Base-by-base conservation (phyloP, 2,797 vertebrate genomes). In the Lemur catta region DNA sequence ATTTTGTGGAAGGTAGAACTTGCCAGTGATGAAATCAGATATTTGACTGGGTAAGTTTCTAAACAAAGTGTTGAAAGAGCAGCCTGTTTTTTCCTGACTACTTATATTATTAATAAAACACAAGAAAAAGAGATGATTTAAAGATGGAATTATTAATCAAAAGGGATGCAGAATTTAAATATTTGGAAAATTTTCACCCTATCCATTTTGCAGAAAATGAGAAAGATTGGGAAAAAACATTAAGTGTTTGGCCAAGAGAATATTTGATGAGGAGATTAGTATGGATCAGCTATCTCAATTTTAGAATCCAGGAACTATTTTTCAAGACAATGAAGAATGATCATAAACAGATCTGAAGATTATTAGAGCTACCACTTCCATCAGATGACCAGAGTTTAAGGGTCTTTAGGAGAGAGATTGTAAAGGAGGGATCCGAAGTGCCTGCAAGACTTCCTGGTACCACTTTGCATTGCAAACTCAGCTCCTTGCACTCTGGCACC, bases 401-500 rank as follows among this genome's bases (percentile, higher is more conserved):
- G 52, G 26, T 1, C 10, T 30, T 30, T 15, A 35, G 15, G n/a
- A 48, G 43, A 15, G 20, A 78, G 17, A 30, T 50, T 30, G 46
- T 15, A 61, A 38, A 75, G 43, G 10, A 63, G 24, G 2, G 24
- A 30, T 30, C 2, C 0, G 50, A 63, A 14, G 43, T 38, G 2
- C 17, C 57, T 35, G 8, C 2, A 48, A 24, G 20, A 63, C 46
- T 17, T 28, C 38, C 33, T 35, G 22, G 15, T 20, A 10, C 4
- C 17, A 22, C 7, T 14, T 88, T 43, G 6, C 17, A 50, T 46
- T 24, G 7, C 7, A 61, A 18, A 15, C 43, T 89, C 46, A 63
- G 10, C 26, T 48, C 13, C 6, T 20, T 6, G 15, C 15, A 5
- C 2, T 1, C 12, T 30, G 2, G 4, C 14, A 28, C 15, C 20